Percentiles rank a stretch among this genome's conserved stretches.
Evolutionary conservation across 2,113 vertebrate genomes (phyloP).

Genomic region (Prolemur simus): DNA sequence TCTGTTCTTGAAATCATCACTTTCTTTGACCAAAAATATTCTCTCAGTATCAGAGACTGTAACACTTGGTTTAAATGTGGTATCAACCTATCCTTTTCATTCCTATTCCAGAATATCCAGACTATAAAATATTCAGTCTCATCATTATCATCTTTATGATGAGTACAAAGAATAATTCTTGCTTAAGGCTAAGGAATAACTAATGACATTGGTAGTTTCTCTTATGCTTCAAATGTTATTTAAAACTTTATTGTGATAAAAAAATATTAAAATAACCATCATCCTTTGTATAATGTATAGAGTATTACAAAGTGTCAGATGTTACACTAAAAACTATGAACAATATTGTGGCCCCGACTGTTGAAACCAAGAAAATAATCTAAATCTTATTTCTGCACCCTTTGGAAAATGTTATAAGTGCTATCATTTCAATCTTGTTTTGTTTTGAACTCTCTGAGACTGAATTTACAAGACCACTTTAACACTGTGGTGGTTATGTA

Average conservation of each 20-base stretch:
- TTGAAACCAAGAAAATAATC: constrained; percentile 37
- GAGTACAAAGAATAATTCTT: not conserved
- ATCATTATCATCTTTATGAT: not conserved
- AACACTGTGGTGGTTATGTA: not conserved
- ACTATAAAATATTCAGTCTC: not conserved
- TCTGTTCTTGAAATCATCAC: not conserved
- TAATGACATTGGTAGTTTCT: not conserved
- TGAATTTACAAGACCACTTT: not conserved
- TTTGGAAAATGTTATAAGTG: not conserved
- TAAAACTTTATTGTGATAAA: not conserved
- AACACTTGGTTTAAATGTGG: not conserved
- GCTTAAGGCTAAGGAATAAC: not conserved
- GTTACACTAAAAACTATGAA: not conserved
- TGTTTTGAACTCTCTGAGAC: not conserved
- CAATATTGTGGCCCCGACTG: not conserved
- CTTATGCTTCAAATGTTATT: constrained; percentile 31
- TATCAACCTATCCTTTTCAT: not conserved
- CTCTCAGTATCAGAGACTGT: not conserved
- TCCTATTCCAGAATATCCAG: not conserved
- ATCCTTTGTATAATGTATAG: not conserved
- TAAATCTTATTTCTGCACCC: not conserved
- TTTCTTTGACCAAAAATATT: not conserved
- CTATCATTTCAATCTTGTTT: not conserved
- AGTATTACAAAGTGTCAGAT: not conserved
- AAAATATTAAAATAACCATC: constrained; percentile 1